These are phyloP conservation scores for Enteromius anoplus DNA, from an alignment of 2,797 vertebrate species.

Conservation along the genomic window DNA sequence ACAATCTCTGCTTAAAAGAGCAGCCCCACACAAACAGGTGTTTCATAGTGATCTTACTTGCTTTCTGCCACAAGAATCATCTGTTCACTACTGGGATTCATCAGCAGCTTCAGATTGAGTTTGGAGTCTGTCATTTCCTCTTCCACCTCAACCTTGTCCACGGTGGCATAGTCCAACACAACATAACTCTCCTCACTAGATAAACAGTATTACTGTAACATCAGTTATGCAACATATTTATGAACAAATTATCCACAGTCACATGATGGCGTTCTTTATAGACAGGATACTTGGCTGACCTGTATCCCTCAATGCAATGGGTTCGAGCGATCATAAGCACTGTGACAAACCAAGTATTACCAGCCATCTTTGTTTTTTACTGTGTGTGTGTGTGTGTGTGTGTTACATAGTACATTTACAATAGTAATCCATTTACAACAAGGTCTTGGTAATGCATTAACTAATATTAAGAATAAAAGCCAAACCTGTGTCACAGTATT, in stretches of 20 bases:
- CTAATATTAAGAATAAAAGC: not conserved
- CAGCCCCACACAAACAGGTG: not conserved
- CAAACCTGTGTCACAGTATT: not conserved
- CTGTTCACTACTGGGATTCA: constrained; percentile 87
- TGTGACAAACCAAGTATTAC: not conserved
- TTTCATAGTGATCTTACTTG: constrained; percentile 72
- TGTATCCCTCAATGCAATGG: not conserved
- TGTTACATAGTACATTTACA: not conserved
- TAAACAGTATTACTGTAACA: not conserved
- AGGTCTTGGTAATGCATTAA: not conserved
- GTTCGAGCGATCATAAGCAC: not conserved
- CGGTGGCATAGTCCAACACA: constrained; percentile 89
- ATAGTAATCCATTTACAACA: not conserved
- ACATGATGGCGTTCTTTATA: not conserved
- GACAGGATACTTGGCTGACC: not conserved
- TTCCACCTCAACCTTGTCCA: constrained; percentile 83
- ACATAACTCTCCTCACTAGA: constrained; percentile 89
- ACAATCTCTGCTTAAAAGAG: no score
- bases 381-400: no score
- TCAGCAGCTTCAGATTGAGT: constrained; percentile 80
- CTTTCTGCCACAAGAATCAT: constrained; percentile 83
- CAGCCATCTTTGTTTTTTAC: not conserved
- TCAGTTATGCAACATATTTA: not conserved
- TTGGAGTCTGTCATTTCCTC: constrained; percentile 69
- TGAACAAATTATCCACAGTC: not conserved